phyloP scores from a whole-genome alignment of 2,797 vertebrate genomes.

The Benthosema pterotum region DNA sequence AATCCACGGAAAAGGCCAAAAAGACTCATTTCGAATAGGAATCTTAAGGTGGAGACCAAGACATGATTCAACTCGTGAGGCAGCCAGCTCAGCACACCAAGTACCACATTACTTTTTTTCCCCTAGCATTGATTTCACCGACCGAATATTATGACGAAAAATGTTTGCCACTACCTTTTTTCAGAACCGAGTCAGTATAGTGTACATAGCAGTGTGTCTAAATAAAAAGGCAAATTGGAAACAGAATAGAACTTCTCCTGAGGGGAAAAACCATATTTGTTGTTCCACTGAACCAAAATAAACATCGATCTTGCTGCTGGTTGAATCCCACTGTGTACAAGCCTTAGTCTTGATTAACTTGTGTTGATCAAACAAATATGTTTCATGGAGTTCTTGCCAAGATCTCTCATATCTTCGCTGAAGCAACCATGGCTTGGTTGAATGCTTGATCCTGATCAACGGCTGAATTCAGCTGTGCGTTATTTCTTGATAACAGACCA shows the following conservation, averaged over 20 bases:
- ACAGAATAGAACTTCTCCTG: conserved; percentile 1
- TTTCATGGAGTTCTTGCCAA: not conserved
- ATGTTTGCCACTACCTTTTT: too few species aligned
- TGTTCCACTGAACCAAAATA: conserved; percentile 9
- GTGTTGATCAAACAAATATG: too few species aligned
- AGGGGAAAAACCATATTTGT: not conserved
- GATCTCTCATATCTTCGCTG: not conserved
- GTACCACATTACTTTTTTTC: too few species aligned
- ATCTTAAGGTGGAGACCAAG: not conserved
- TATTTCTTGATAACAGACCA: too few species aligned
- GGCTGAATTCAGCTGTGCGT: too few species aligned
- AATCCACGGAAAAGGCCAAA: conserved; percentile 14
- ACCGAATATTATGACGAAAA: too few species aligned
- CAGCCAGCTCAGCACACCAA: conserved; percentile 14
- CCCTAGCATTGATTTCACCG: too few species aligned
- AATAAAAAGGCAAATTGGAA: not conserved
- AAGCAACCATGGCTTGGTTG: too few species aligned
- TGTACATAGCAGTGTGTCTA: too few species aligned
- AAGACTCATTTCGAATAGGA: conserved; percentile 13
- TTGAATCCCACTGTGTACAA: not conserved
- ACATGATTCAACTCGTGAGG: conserved; percentile 18
- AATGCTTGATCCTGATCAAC: too few species aligned
- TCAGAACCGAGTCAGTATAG: too few species aligned
- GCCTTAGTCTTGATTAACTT: too few species aligned
- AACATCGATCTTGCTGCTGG: not conserved